Evolutionary conservation across 1,140 invertebrate species (phyloP).

Genomic region (Muscidifurax raptorellus): DNA sequence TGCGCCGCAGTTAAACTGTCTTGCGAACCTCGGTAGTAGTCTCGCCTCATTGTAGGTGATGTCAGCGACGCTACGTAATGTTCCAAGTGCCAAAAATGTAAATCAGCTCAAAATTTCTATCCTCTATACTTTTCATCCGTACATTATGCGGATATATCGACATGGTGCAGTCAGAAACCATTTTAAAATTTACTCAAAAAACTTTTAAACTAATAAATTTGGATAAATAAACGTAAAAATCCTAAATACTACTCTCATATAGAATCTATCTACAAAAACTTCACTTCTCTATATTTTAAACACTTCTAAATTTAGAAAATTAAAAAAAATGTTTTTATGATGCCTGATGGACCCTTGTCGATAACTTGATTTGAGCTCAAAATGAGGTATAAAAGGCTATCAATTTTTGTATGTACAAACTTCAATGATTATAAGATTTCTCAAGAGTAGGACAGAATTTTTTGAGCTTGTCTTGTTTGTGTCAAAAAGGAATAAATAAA

Average conservation of each 20-base stretch:
- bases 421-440: not conserved
- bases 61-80: constrained; percentile 74
- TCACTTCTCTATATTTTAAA: not conserved
- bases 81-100: constrained; percentile 70
- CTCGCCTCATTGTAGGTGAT: constrained; percentile 85
- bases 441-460: constrained; percentile 60
- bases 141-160: not conserved
- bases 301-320: not conserved
- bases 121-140: constrained; percentile 48
- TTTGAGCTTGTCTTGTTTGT: constrained; percentile 66
- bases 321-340: not conserved
- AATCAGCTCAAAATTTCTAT: constrained; percentile 69
- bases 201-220: not conserved
- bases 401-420: not conserved
- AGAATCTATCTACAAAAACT: too few relatives aligned
- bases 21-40: constrained; percentile 91
- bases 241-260: too few relatives aligned
- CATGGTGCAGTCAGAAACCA: not conserved
- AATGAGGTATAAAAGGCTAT: not conserved
- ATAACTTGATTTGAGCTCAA: not conserved
- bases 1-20: constrained; percentile 84
- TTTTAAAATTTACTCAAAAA: not conserved
- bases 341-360: not conserved
- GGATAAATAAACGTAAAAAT: not conserved
- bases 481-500: constrained; percentile 62